Evolutionary conservation across 2,888 invertebrate species (phyloP), one percentile per base, ranked within the genome.

Genomic region (Acronicta aceris): DNA sequence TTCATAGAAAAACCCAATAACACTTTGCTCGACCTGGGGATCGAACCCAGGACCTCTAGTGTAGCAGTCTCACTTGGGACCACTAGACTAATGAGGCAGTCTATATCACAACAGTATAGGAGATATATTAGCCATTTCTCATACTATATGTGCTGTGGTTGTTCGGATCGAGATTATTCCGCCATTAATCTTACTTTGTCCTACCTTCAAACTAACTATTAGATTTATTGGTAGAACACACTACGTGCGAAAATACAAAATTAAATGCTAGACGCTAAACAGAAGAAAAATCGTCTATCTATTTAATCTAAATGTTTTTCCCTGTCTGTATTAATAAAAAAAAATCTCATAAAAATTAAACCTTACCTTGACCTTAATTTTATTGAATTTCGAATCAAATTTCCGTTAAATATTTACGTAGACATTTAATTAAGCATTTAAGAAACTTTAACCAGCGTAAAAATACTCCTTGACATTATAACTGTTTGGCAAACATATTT

Each of bases 161-260:
- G 56, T 69, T 40, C 48, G 51, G 52, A 74, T 77, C 59, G 59
- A 67, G 60, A 78, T 76, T 78, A 71, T 68, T 63, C 56, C 21
- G 25, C 75, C 76, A 75, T 75, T 78, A 67, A 63, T 78, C 75
- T 75, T 71, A 68, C 53, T 71, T 75, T 75, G 48, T 53, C 56
- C 58, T 54, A 74, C 59, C 56, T 75, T 60, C 76, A 76, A 75
- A 76, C 72, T 75, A n/a, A n/a, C n/a, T 78, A 58, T 51, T 68
- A 75, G 68, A 76, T 76, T 76, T 76, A 76, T 76, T 53, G 55
- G 78, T 41, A 38, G 17, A 58, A 51, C 48, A 36, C 46, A 61
- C 54, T 43, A 47, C n/a, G n/a, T n/a, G n/a, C n/a, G n/a, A n/a
- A n/a, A n/a, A n/a, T n/a, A n/a, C n/a, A n/a, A n/a, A n/a, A n/a